These are phyloP conservation scores for Halcyon smyrnensis DNA, from an alignment of 2,797 vertebrate genomes.

Conservation along the genomic window DNA sequence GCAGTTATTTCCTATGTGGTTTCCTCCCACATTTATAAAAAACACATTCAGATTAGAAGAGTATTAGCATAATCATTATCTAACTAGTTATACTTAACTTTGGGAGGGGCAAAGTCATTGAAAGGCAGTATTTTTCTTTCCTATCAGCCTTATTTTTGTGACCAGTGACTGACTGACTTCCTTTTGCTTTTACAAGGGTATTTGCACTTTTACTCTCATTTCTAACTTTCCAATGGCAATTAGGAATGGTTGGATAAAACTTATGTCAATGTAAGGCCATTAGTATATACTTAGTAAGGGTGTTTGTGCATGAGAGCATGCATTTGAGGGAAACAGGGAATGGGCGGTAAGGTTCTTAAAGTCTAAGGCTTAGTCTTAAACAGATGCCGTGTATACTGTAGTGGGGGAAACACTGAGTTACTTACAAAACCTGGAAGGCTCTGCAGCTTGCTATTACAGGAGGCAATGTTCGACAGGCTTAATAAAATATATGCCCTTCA, in stretches of 20 bases:
- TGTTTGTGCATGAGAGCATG: rapidly evolving
- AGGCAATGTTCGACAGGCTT: neutral
- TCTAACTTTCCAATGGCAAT: neutral
- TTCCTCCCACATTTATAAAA: neutral
- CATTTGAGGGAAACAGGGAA: neutral
- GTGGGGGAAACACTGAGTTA: neutral
- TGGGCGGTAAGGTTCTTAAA: neutral
- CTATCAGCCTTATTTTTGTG: neutral
- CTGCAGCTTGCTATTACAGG: neutral
- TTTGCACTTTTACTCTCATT: neutral
- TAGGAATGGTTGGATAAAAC: neutral
- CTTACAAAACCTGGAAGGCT: neutral
- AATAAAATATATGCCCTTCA: slow-evolving; percentile 49
- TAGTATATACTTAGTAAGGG: neutral
- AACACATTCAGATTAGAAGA: neutral
- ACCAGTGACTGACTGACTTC: neutral
- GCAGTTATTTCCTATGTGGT: neutral
- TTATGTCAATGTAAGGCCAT: neutral
- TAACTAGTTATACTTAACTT: neutral
- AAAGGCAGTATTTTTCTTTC: neutral
- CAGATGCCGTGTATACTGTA: neutral
- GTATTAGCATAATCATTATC: neutral
- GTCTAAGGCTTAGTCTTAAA: neutral
- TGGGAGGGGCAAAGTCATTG: neutral
- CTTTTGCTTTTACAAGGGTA: neutral